A percentile compares a stretch with the other conserved stretches of the same genome.
Evolutionary conservation across 2,797 vertebrate species (phyloP).

Genomic region (Neosilurus mollespiculum): DNA sequence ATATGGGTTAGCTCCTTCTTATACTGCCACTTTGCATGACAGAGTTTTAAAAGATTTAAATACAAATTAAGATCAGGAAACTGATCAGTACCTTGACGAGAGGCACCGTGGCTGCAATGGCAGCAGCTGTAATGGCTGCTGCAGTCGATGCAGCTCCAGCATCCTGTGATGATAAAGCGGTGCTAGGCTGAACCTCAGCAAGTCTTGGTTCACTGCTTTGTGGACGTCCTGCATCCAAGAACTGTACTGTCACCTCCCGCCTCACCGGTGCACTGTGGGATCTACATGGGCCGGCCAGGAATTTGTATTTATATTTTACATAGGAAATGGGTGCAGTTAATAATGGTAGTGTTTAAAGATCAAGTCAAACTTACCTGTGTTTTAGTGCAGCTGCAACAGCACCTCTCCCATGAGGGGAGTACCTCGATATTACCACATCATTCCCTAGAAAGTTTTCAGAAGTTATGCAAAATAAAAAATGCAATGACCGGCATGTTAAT

Average conservation of each 20-base stretch:
- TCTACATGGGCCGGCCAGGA: conserved; percentile 58
- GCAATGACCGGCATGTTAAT: not conserved
- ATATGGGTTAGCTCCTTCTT: too few relatives aligned
- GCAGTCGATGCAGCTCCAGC: conserved; percentile 29
- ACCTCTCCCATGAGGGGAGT: conserved; percentile 76
- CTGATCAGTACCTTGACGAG: conserved; percentile 74
- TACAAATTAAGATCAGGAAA: not conserved
- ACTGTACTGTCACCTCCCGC: conserved; percentile 81
- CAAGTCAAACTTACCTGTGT: conserved; percentile 60
- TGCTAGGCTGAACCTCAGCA: conserved; percentile 37
- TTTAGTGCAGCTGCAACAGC: conserved; percentile 72
- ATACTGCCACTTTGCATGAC: not conserved
- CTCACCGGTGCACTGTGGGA: conserved; percentile 70
- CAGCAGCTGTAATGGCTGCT: conserved; percentile 59
- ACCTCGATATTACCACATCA: conserved; percentile 83
- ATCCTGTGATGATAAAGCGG: conserved; percentile 19
- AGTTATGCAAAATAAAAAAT: not conserved
- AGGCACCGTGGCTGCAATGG: conserved; percentile 77
- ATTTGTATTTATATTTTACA: not conserved
- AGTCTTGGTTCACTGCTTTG: conserved; percentile 40
- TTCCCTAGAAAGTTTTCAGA: conserved; percentile 61
- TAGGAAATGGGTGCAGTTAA: not conserved
- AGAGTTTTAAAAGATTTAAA: not conserved
- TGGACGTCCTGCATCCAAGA: conserved; percentile 64
- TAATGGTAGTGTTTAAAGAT: not conserved